Evolutionary conservation across 1,140 invertebrate genomes (phyloP), one percentile per base, ranked within the genome.

Genomic region (Musca domestica): DNA sequence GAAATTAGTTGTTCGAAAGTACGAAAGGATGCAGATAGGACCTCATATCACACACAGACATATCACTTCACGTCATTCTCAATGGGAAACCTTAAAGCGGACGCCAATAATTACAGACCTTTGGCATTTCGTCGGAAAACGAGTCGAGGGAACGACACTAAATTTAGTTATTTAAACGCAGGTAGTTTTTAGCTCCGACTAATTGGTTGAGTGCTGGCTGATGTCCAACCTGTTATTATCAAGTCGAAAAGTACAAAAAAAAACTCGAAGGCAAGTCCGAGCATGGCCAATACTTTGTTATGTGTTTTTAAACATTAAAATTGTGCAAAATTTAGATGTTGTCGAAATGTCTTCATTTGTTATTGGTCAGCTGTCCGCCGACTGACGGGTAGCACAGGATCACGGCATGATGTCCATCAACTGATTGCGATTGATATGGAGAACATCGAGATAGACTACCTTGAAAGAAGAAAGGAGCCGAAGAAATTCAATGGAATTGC

Each of bases 211-310:
- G 52, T 41, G 19, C 51, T 25, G 19, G 25, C 22, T 25, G 20
- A n/a, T 58, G 3, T 34, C n/a, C 34, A 61, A 61, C 56, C 56
- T 61, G 56, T 61, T 61, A 61, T 61, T 61, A 61, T 61, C 34
- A 34, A 34, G 12, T 2, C 34, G 34, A 41, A 41, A 41, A 41
- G 34, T 41, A 41, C 9, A 30, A 30, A 30, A 30, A 9, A 30
- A 30, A 3, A 30, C 27, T 9, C 27, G 27, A 30, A 9, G 27
- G 9, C 10, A 5, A 41, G 12, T 5, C 34, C 4, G 12, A 10
- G 10, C 34, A 41, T 41, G 34, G 5, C 2, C 5, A 2, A 41
- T 41, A 41, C 12, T 12, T 7, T 41, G 34, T 41, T 41, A 41
- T 41, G 4, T 41, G 34, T 41, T 41, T 41, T 41, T 41, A 7